Base-by-base conservation (phyloP, 2,113 vertebrate species). In the Glaucomys volans region DNA sequence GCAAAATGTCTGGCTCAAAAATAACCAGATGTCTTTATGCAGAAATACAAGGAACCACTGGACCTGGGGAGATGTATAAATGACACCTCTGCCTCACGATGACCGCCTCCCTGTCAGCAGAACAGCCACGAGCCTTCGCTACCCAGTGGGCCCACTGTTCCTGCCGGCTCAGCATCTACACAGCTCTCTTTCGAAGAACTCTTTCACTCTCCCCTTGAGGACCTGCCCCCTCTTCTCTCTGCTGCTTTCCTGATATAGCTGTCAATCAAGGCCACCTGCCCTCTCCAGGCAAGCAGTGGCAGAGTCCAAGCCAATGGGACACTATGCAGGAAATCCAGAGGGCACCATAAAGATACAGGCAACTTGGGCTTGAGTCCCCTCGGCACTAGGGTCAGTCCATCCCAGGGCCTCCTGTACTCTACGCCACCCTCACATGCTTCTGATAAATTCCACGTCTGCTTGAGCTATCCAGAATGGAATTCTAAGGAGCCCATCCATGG, bases 71-170 rank as follows among this genome's bases (percentile, higher is more conserved):
- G 54, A 47, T 0, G 2, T 20, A 30, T 0, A 9, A 3, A 12
- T 3, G 83, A 9, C 0, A 2, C 71, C 24, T 13, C 0, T 0
- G 2, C 6, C 59, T 4, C 10, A 6, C 0, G 1, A 4, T 0
- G 12, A 52, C 3, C 50, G 0, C 6, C 42, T 4, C 26, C 0
- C 24, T 0, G n/a, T 17, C 0, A 14, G 11, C 10, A 14, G 35
- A 32, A 42, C 54, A 26, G n/a, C 37, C 0, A 0, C 0, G n/a
- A 13, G 6, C 42, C 7, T 14, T 32, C 54, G 5, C 75, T 9
- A 3, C 32, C 4, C 0, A 1, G 2, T 0, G 42, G 47, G 3
- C 17, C 0, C 1, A 0, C 75, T 6, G 11, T 0, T 24, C 87
- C 11, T 8, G 8, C 54, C 81, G 0, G 32, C 44, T 17, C 18